Base-by-base conservation (phyloP, 2,888 invertebrate genomes). In the Lissocephala sabroskyi region DNA sequence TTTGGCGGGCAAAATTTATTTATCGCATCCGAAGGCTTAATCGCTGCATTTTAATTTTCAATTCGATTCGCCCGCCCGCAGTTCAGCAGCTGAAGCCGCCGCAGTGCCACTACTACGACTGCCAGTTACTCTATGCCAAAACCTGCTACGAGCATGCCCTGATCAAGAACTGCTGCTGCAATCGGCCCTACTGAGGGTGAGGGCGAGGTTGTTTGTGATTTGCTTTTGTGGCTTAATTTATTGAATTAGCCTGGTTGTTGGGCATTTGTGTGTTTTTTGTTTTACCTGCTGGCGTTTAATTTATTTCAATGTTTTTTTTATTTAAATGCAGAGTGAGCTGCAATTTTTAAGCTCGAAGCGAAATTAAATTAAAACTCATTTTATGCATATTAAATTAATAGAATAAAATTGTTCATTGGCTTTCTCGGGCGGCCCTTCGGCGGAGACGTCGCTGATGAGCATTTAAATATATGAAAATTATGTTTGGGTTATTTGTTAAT, bases 131-230 rank as follows among this genome's bases (percentile, higher is more conserved):
- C 2, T 90, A 92, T 79, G 90, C 93, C 32, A 93, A 92, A 82
- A 87, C 89, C 13, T 93, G 93, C 76, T 85, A 87, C 47, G 93
- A 93, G 73, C 90, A 91, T 79, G 84, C 88, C 58, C 85, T 93
- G 42, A 92, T 93, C 62, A 89, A 90, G 9, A 88, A 87, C 53
- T 93, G 93, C 79, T 93, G 93, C 79, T 93, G 93, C 73, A 87
- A 88, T 35, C 88, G 88, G 70, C 85, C 88, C 9, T 82, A 78
- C 49, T 76, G 2, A 35, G 6, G 35, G 10, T 35, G 16, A 45
- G 46, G 26, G 17, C 17, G 41, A 14, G 16, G 10, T 5, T 26
- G 6, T 18, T 19, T 29, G 35, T 10, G 18, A 39, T 39, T 39
- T 45, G 39, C 9, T 40, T 35, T 35, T 13, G 10, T 16, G 1